Evolutionary conservation across 2,113 vertebrate species (phyloP), one percentile per base, ranked within the genome.

Genomic region (Antigone vipio): DNA sequence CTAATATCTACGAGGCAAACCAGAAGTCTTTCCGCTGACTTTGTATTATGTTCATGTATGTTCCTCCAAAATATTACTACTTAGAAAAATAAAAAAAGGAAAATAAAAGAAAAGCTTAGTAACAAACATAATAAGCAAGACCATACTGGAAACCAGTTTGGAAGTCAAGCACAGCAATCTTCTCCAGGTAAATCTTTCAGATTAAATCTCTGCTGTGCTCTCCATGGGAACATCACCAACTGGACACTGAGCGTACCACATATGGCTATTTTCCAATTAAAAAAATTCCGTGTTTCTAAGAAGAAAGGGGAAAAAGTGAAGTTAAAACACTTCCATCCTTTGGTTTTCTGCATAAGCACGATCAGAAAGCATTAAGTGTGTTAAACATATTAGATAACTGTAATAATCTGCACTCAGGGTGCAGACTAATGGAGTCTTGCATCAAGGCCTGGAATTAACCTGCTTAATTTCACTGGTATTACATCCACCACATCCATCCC

Each of bases 381-480:
- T 92, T 96, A 95, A 97, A 59, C 35, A 56, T 78, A 86, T 93
- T 77, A 94, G 84, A 50, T 56, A 92, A 94, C 66, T 84, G 55
- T 30, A 95, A 94, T 94, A 93, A 93, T 50, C 81, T 91, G 93
- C 94, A 93, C 85, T 88, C 53, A 30, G 64, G 68, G 63, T 80
- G 74, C 53, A 77, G 77, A 94, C 90, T 94, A 96, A 97, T 88
- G 89, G 76, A 73, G 75, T 92, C 88, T 88, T 86, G 81, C 89
- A 89, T 90, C 90, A 69, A 79, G 88, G 85, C 63, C 85, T 53
- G 71, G 96, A 95, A 98, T 94, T 85, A 97, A 93, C 76, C 92
- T 67, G 89, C 89, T 93, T 97, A 91, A 97, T 97, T 97, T 85
- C 80, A 15, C 76, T 59, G 67, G 67, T 50, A 75, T 94, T 75